A percentile compares a stretch with the other conserved stretches of the same genome.
phyloP scores from a whole-genome alignment of 2,113 vertebrate genomes.

The Stictonetta naevosa region DNA sequence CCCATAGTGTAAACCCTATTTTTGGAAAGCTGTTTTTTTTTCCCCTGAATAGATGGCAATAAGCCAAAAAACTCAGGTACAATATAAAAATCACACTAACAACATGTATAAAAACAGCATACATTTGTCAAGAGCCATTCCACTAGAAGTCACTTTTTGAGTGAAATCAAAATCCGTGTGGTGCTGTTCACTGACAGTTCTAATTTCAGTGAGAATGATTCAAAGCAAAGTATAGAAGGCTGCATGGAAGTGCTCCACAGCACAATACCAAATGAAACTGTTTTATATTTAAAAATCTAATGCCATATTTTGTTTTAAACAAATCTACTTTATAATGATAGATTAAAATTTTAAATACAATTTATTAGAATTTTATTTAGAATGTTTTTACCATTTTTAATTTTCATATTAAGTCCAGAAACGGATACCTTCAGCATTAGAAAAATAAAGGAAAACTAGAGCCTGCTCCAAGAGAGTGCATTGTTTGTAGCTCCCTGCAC shows the following conservation, averaged over 20 bases:
- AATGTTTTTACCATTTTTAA: neutral
- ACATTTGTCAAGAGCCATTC: neutral
- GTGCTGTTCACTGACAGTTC: neutral
- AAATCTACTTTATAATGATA: neutral
- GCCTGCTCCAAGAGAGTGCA: neutral
- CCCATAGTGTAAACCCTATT: neutral
- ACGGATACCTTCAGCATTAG: neutral
- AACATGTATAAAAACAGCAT: neutral
- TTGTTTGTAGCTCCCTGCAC: neutral
- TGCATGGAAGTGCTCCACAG: neutral
- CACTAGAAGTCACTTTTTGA: neutral
- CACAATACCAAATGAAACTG: neutral
- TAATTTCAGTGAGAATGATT: neutral
- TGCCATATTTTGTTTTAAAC: neutral
- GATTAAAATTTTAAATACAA: neutral
- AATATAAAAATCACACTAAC: neutral
- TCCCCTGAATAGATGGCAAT: neutral
- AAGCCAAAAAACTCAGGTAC: neutral
- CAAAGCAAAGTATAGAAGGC: neutral
- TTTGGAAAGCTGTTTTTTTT: neutral
- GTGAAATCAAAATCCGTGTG: neutral
- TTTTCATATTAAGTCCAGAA: neutral
- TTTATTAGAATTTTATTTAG: neutral
- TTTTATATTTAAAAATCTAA: neutral
- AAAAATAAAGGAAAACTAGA: neutral